Evolutionary conservation across 2,888 invertebrate genomes (phyloP).

Genomic region (Branchellion lobata): DNA sequence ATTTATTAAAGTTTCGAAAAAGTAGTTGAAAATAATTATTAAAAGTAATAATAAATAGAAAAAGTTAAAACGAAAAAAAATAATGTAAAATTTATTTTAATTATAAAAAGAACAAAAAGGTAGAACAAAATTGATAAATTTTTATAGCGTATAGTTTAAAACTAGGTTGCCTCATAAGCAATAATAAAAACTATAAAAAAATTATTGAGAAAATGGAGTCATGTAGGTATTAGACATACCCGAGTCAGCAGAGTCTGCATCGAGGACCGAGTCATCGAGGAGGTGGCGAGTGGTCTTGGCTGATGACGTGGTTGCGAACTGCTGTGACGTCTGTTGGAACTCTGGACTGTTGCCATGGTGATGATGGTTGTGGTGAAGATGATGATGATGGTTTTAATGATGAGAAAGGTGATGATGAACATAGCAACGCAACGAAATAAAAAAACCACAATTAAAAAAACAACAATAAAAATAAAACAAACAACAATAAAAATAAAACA

Average conservation of each 20-base stretch:
- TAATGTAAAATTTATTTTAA: neutral
- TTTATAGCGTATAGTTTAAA: no score
- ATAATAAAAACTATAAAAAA: no score
- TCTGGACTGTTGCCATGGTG: constrained; percentile 6
- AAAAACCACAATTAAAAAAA: no score
- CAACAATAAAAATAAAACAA: neutral
- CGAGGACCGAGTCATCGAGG: constrained; percentile 32
- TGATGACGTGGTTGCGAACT: neutral
- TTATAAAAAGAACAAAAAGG: no score
- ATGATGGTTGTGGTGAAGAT: constrained; percentile 31
- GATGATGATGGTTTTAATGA: constrained; percentile 28
- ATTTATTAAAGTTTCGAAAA: neutral
- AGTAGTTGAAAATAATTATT: neutral
- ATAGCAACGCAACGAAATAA: no score
- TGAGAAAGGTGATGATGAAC: constrained; percentile 19
- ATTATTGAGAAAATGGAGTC: no score
- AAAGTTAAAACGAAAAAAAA: neutral
- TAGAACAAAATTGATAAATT: no score
- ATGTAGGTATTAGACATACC: no score
- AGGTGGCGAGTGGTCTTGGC: constrained; percentile 24
- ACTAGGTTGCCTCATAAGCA: no score
- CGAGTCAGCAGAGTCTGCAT: neutral
- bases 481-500: neutral
- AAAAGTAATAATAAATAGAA: neutral
- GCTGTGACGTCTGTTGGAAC: neutral